Percentiles rank a stretch among this genome's conserved stretches.
Conservation (phyloP, 2,113 vertebrate genomes). For the Eretmochelys imbricata region DNA sequence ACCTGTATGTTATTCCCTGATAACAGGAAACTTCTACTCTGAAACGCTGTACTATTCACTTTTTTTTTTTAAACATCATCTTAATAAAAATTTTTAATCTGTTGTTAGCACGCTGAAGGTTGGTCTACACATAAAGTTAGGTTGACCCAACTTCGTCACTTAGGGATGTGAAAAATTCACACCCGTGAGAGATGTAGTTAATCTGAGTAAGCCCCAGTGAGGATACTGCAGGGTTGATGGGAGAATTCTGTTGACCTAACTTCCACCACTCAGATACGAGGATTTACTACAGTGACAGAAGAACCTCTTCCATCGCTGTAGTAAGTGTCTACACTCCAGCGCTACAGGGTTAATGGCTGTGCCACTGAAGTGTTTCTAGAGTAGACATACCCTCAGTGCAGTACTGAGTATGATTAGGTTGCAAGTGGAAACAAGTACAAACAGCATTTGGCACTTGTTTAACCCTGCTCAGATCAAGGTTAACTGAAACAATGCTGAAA, state of each 20-base stretch:
- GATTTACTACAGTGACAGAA: background rate
- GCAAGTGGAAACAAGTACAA: background rate
- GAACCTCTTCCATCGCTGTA: too few relatives aligned
- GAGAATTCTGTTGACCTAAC: background rate
- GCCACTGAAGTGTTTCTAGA: background rate
- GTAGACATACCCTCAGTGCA: background rate
- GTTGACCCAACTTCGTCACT: background rate
- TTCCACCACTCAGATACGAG: background rate
- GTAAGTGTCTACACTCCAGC: too few relatives aligned
- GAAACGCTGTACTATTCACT: too few relatives aligned
- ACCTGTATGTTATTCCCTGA: too few relatives aligned
- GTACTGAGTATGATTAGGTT: background rate
- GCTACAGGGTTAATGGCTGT: too few relatives aligned
- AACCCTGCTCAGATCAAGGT: background rate
- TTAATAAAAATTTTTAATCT: too few relatives aligned
- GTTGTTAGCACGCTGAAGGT: background rate
- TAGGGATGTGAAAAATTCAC: too few relatives aligned
- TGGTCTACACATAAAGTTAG: background rate
- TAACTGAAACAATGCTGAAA: background rate
- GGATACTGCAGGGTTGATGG: background rate
- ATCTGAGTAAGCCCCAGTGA: background rate
- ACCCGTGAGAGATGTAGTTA: background rate
- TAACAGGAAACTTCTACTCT: too few relatives aligned
- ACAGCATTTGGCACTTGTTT: background rate
- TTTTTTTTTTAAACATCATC: too few relatives aligned